A percentile compares a stretch with the other conserved stretches of the same genome.
These are phyloP conservation scores for Microcebus jonahi DNA, from an alignment of 2,113 vertebrate species.

Conservation along the genomic window DNA sequence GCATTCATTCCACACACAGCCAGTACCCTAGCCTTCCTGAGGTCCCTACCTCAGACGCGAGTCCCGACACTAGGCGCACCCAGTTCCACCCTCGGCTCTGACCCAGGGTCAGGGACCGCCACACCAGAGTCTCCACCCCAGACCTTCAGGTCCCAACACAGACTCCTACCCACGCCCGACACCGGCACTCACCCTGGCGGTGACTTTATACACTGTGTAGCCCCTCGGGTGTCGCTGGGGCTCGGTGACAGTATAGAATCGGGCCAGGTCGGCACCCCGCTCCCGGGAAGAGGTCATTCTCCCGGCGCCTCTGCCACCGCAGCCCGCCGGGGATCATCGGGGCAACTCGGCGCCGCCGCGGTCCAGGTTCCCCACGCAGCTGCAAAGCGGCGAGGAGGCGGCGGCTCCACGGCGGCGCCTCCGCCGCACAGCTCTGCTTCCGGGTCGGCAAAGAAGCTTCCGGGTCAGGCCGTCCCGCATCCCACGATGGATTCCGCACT, in stretches of 20 bases:
- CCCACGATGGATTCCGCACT: rapidly evolving
- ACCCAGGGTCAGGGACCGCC: neutral
- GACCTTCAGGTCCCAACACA: neutral
- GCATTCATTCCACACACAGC: neutral
- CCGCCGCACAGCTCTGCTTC: constrained; percentile 21
- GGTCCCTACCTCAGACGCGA: neutral
- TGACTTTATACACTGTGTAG: constrained; percentile 98
- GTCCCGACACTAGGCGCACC: neutral
- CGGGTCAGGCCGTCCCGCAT: constrained; percentile 33
- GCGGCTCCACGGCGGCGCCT: neutral
- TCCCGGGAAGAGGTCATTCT: constrained; percentile 94
- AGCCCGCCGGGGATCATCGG: constrained; percentile 55
- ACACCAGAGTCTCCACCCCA: neutral
- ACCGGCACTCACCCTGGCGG: constrained; percentile 92
- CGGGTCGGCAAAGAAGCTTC: constrained; percentile 55
- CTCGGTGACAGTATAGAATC: constrained; percentile 98
- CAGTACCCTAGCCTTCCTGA: neutral
- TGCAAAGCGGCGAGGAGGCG: neutral
- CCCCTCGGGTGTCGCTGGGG: constrained; percentile 94
- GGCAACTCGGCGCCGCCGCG: neutral
- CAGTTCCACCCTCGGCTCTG: neutral
- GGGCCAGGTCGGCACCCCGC: constrained; percentile 91
- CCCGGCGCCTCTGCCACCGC: constrained; percentile 78
- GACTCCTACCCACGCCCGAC: neutral
- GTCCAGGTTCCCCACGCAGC: neutral